Percentiles rank a stretch among this genome's conserved stretches.
Conservation (phyloP, 2,888 invertebrate genomes). For the Patella depressa region DNA sequence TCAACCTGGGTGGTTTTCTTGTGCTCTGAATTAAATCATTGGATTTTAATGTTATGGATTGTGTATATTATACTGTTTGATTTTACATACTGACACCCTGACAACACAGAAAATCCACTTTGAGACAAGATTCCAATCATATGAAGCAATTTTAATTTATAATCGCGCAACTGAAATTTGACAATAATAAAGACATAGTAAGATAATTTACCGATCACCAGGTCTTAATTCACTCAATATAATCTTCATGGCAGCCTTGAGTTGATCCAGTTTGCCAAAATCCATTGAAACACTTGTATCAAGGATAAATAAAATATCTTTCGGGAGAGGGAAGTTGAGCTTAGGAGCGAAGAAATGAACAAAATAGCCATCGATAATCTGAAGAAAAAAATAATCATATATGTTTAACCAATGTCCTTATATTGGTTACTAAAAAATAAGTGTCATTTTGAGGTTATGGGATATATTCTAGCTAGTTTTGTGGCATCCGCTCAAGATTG, state of each 20-base stretch:
- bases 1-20: too few species aligned
- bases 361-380: conserved; percentile 78
- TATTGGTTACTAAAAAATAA: neutral
- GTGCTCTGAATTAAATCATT: too few species aligned
- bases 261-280: conserved; percentile 78
- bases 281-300: conserved; percentile 84
- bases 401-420: neutral
- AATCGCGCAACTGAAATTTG: neutral
- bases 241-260: conserved; percentile 68
- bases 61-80: too few species aligned
- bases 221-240: conserved; percentile 43
- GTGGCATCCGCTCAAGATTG: too few species aligned
- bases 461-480: too few species aligned
- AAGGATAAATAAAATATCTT: conserved; percentile 81
- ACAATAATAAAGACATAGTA: conserved; percentile 4
- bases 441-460: neutral
- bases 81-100: too few species aligned
- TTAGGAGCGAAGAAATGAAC: conserved; percentile 83
- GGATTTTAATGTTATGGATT: too few species aligned
- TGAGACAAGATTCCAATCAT: conserved; percentile 8
- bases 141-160: neutral
- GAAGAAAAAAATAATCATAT: conserved; percentile 19
- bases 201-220: conserved; percentile 48
- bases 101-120: neutral
- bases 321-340: conserved; percentile 69